These are phyloP conservation scores for Sciurus vulgaris DNA, from an alignment of 2,797 vertebrate genomes.

Conservation along the genomic window DNA sequence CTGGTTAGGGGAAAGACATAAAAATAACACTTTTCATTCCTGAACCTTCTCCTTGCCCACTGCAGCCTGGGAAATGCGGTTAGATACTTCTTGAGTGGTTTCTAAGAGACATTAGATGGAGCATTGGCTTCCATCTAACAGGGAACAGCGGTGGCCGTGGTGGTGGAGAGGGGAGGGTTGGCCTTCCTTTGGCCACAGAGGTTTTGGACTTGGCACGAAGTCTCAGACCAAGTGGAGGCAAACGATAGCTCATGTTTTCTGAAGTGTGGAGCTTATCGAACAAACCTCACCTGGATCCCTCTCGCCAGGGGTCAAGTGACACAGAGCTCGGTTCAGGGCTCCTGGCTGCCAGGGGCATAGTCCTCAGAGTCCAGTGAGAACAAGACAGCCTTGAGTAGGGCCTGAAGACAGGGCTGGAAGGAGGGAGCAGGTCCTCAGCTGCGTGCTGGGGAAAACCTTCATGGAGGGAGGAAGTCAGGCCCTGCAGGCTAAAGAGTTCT, in stretches of 20 bases:
- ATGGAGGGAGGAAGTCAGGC: not conserved
- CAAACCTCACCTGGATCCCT: not conserved
- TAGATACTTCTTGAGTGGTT: not conserved
- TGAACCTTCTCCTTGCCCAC: not conserved
- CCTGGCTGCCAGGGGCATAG: not conserved
- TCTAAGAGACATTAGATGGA: not conserved
- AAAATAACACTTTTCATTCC: constrained; percentile 33
- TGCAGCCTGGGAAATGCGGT: not conserved
- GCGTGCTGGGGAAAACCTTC: too few species aligned
- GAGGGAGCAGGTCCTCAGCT: too few species aligned
- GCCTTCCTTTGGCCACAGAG: not conserved
- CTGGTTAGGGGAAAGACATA: not conserved
- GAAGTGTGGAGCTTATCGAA: not conserved
- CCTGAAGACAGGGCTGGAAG: not conserved
- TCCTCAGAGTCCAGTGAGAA: not conserved
- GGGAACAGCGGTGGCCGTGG: not conserved
- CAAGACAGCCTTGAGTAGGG: not conserved
- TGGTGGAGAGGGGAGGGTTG: fast-evolving
- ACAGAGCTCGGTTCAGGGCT: not conserved
- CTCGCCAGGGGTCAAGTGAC: not conserved
- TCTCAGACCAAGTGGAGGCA: not conserved
- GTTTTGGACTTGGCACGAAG: not conserved
- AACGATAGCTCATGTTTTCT: not conserved
- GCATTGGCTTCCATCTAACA: not conserved
- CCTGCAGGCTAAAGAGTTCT: not conserved